Evolutionary conservation across 2,797 vertebrate genomes (phyloP), one percentile per base, ranked within the genome.

Genomic region (Liparis tanakae): DNA sequence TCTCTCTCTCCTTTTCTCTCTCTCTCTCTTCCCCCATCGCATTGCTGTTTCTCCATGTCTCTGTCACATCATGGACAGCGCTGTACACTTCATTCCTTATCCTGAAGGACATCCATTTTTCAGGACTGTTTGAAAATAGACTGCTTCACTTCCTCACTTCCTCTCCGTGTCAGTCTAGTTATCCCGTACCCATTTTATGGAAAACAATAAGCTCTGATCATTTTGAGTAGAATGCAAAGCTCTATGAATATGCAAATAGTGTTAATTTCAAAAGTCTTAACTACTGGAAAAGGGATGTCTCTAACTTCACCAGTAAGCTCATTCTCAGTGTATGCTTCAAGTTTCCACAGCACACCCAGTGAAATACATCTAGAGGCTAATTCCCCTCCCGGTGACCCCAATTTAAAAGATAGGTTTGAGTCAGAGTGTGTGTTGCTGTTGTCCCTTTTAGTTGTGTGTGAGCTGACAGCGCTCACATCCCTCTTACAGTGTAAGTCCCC

Each of bases 61-160:
- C 57, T 36, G 36, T 76, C 60, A 20, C 53, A 58, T 22, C 0
- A 7, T 34, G 53, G 61, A 69, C 64, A 74, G 60, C 34, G 12
- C 67, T 72, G 48, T 61, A 61, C 1, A 18, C 61, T 63, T 72
- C 64, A 80, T 72, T 65, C 50, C 60, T 17, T 14, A 13, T 75
- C 85, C 78, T 51, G 66, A 77, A 85, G 74, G 61, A 70, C 84
- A 90, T 91, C 70, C 54, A 89, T 90, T 90, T 92, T 92, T 90
- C 72, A 90, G 54, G 68, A 67, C 67, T 55, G 73, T 79, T 86
- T 84, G 74, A 89, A 92, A 89, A 91, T 88, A 90, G 85, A 84
- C 73, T 59, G 65, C 63, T 76, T 75, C 65, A 10, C 63, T 51
- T 67, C 55, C 39, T 70, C 65, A 43, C 3, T 62, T 10, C 33